These are phyloP conservation scores for Telenomus remus DNA, from an alignment of 1,140 invertebrate species.

Conservation along the genomic window DNA sequence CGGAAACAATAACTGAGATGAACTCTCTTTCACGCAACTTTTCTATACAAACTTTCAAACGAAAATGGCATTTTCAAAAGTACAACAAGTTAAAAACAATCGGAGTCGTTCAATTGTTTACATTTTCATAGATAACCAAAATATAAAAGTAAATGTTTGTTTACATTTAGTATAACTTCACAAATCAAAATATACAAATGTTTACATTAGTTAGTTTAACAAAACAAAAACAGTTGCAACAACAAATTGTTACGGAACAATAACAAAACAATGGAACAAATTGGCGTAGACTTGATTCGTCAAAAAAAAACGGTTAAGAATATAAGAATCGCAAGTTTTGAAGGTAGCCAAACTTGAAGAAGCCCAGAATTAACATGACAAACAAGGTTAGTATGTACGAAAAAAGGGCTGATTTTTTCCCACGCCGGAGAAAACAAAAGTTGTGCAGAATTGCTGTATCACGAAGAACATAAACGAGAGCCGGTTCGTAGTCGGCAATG, in stretches of 20 bases:
- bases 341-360: not conserved
- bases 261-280: no score
- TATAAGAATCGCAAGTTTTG: not conserved
- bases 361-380: not conserved
- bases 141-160: no score
- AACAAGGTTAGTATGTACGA: not conserved
- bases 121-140: no score
- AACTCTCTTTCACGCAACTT: slow-evolving; percentile 41
- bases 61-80: not conserved
- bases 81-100: no score
- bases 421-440: slow-evolving; percentile 46
- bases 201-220: no score
- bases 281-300: not conserved
- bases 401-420: slow-evolving; percentile 31
- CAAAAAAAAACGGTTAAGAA: not conserved
- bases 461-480: slow-evolving; percentile 42
- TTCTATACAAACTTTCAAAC: not conserved
- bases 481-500: slow-evolving; percentile 39
- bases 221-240: no score
- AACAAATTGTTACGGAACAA: not conserved
- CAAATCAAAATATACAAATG: no score
- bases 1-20: slow-evolving; percentile 51
- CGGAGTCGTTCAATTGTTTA: no score
- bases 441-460: slow-evolving; percentile 44
- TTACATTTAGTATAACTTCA: no score